Percentiles rank a stretch among this genome's conserved stretches.
These are phyloP conservation scores for Apis florea DNA, from an alignment of 1,140 invertebrate species.

Conservation along the genomic window DNA sequence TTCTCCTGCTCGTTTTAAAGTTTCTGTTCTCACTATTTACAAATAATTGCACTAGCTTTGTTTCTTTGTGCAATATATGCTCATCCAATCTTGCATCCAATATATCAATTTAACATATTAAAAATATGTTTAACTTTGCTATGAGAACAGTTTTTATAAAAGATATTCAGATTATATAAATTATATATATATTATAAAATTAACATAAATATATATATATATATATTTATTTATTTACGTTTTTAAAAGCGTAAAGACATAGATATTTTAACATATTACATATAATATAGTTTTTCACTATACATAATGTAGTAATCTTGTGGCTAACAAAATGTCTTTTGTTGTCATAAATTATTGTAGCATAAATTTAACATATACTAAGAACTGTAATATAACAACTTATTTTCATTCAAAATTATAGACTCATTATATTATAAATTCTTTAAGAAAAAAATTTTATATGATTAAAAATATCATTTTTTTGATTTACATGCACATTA, in stretches of 20 bases:
- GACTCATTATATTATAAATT: neutral
- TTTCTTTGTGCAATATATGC: conserved; percentile 58
- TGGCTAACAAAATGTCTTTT: conserved; percentile 31
- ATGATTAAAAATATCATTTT: neutral
- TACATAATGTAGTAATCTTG: neutral
- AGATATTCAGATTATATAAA: neutral
- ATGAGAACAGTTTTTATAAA: conserved; percentile 16
- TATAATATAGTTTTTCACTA: neutral
- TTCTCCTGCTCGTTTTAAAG: conserved; percentile 61
- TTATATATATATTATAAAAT: neutral
- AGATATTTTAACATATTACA: conserved; percentile 7
- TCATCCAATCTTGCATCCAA: conserved; percentile 57
- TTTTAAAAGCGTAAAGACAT: neutral
- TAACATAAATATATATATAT: neutral
- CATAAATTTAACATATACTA: conserved; percentile 6
- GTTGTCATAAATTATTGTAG: neutral
- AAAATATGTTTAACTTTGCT: conserved; percentile 13
- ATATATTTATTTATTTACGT: no score
- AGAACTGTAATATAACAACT: neutral
- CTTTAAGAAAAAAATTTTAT: neutral
- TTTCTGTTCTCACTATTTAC: conserved; percentile 63
- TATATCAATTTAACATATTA: conserved; percentile 51
- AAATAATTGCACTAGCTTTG: conserved; percentile 68
- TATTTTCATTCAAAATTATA: neutral
- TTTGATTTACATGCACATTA: neutral